Percentiles rank a stretch among this genome's conserved stretches.
Conservation (phyloP, 2,888 invertebrate genomes). For the Eucriotettix oculatus region DNA sequence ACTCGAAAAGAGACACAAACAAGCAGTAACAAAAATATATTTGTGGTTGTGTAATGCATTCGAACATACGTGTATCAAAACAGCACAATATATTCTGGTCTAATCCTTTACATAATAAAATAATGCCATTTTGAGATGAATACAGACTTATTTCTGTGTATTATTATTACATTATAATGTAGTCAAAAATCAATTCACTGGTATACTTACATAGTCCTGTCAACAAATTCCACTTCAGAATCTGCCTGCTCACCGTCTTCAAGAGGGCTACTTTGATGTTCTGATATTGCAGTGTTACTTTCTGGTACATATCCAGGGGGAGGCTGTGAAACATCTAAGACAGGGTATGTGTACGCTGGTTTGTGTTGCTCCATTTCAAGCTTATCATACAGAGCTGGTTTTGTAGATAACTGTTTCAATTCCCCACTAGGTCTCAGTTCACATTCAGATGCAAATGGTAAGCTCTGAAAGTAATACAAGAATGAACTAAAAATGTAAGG, state of each 20-base stretch:
- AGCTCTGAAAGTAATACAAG: constrained; percentile 28
- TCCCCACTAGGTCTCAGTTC: constrained; percentile 34
- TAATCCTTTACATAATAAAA: too few species aligned
- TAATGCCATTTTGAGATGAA: too few species aligned
- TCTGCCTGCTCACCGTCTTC: constrained; percentile 32
- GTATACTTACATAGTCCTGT: constrained; percentile 13
- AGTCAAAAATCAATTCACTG: background rate
- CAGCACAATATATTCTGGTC: too few species aligned
- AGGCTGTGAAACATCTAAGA: constrained; percentile 25
- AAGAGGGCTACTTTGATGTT: constrained; percentile 23
- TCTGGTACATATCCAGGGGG: constrained; percentile 32
- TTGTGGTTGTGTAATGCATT: too few species aligned
- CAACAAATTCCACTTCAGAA: constrained; percentile 33
- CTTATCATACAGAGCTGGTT: constrained; percentile 4
- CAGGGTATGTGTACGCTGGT: constrained; percentile 14
- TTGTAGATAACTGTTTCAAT: constrained; percentile 6
- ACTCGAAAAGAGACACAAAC: too few species aligned
- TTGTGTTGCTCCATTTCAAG: constrained; percentile 10
- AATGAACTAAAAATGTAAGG: too few species aligned
- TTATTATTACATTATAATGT: too few species aligned
- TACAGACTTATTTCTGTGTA: too few species aligned
- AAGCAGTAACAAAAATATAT: too few species aligned
- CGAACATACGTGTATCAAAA: too few species aligned
- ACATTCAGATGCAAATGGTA: constrained; percentile 47
- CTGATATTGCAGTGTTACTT: constrained; percentile 19